Conservation (phyloP, 2,888 invertebrate genomes). For the Drosophila picticornis region DNA sequence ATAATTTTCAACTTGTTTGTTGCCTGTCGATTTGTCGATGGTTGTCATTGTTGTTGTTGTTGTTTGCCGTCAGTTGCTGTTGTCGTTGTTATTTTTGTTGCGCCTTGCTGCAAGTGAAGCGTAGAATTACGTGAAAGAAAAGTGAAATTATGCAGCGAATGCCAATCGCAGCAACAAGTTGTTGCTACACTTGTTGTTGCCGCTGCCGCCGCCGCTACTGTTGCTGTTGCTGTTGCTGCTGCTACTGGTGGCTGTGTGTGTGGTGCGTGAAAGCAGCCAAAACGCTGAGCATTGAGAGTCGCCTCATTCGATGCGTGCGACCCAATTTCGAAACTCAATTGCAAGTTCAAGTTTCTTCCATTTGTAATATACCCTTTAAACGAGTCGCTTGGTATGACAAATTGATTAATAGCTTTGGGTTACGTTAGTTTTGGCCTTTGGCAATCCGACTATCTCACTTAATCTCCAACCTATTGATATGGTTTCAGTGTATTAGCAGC, state of each 20-base stretch:
- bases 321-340: conserved; percentile 74
- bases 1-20: conserved; percentile 65
- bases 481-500: not conserved
- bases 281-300: conserved; percentile 25
- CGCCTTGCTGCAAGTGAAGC: conserved; percentile 71
- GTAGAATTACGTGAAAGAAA: conserved; percentile 79
- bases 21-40: conserved; percentile 25
- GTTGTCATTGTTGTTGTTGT: conserved; percentile 17
- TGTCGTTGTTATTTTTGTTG: conserved; percentile 15
- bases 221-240: not conserved
- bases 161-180: conserved; percentile 47
- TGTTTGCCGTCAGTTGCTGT: conserved; percentile 6
- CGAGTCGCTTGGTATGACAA: not conserved
- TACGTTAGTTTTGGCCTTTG: not conserved
- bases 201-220: conserved; percentile 1
- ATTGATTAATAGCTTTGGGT: conserved; percentile 10
- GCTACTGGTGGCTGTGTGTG: conserved; percentile 11
- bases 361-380: conserved; percentile 38
- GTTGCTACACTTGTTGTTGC: conserved; percentile 14
- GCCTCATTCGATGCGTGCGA: conserved; percentile 75
- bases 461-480: conserved; percentile 1
- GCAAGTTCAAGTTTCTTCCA: conserved; percentile 75
- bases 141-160: conserved; percentile 76
- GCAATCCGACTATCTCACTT: not conserved
- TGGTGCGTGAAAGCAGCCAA: conserved; percentile 71